phyloP scores from a whole-genome alignment of 2,797 vertebrate species.

The Adrianichthys oophorus region DNA sequence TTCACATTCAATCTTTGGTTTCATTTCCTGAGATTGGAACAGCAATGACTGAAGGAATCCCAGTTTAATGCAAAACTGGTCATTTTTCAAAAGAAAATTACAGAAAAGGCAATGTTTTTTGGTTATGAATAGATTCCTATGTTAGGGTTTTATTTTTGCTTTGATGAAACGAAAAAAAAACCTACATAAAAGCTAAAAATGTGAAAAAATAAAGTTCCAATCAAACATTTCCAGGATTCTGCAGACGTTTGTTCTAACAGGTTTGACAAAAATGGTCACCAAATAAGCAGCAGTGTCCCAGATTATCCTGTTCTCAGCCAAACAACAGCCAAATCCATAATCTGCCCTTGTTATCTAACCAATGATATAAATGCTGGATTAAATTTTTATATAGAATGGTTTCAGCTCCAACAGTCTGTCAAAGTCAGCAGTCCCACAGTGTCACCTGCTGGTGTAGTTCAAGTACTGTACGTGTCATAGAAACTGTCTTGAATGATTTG shows the following conservation, averaged over 20 bases:
- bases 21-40: conserved; percentile 23
- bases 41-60: conserved; percentile 17
- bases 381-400: not conserved
- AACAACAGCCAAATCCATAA: conserved; percentile 7
- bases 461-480: not conserved
- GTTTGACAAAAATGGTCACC: conserved; percentile 6
- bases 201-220: too few relatives aligned
- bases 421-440: conserved; percentile 18
- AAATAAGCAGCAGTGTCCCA: conserved; percentile 5
- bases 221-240: not conserved
- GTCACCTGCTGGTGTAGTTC: conserved; percentile 46
- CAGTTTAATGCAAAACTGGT: conserved; percentile 18
- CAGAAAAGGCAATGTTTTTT: not conserved
- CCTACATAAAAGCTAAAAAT: too few relatives aligned
- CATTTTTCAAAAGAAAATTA: conserved; percentile 35
- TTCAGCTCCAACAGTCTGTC: not conserved
- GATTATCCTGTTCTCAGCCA: conserved; percentile 3
- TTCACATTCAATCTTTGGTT: conserved; percentile 15
- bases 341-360: conserved; percentile 16
- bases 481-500: too few relatives aligned
- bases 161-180: too few relatives aligned
- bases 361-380: conserved; percentile 4
- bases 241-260: not conserved
- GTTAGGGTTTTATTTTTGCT: too few relatives aligned
- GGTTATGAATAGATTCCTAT: conserved; percentile 11